Evolutionary conservation across 1,140 invertebrate genomes (phyloP).

Genomic region (Lordiphosa collinella): DNA sequence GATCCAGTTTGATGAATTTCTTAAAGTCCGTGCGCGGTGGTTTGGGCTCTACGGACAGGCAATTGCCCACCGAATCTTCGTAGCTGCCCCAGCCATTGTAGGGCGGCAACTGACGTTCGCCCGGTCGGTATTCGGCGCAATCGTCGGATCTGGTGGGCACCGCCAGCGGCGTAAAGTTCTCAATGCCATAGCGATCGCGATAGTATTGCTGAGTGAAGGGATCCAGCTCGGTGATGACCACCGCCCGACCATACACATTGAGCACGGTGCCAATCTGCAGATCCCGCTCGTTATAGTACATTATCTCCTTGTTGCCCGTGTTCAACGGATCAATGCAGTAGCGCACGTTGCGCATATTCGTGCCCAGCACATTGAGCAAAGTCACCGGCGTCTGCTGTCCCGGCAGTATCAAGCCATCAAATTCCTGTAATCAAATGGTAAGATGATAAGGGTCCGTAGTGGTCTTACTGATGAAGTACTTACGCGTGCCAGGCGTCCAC

Average conservation of each 20-base stretch:
- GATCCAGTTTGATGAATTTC: constrained; percentile 90
- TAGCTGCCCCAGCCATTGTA: constrained; percentile 93
- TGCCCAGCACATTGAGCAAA: constrained; percentile 86
- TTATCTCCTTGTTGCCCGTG: constrained; percentile 79
- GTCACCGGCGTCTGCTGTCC: constrained; percentile 84
- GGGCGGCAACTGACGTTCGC: constrained; percentile 85
- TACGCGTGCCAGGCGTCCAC: constrained; percentile 88
- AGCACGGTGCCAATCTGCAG: constrained; percentile 89
- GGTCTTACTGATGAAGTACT: background rate
- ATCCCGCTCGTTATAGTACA: constrained; percentile 85
- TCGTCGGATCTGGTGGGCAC: constrained; percentile 76
- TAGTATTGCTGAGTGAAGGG: constrained; percentile 93
- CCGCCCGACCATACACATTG: constrained; percentile 88
- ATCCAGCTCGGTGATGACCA: constrained; percentile 88
- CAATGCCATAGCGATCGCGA: constrained; percentile 81
- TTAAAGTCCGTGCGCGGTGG: constrained; percentile 87
- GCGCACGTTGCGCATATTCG: constrained; percentile 81
- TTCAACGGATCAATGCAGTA: constrained; percentile 83
- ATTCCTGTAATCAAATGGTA: constrained; percentile 41
- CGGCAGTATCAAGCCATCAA: constrained; percentile 81
- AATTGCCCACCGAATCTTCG: constrained; percentile 93
- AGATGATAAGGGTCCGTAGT: constrained; percentile 34
- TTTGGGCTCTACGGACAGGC: constrained; percentile 88
- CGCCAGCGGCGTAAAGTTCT: constrained; percentile 84
- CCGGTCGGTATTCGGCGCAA: constrained; percentile 42